A percentile compares a stretch with the other conserved stretches of the same genome.
Evolutionary conservation across 2,113 vertebrate species (phyloP).

Genomic region (Cryptomyrus ogoouensis): DNA sequence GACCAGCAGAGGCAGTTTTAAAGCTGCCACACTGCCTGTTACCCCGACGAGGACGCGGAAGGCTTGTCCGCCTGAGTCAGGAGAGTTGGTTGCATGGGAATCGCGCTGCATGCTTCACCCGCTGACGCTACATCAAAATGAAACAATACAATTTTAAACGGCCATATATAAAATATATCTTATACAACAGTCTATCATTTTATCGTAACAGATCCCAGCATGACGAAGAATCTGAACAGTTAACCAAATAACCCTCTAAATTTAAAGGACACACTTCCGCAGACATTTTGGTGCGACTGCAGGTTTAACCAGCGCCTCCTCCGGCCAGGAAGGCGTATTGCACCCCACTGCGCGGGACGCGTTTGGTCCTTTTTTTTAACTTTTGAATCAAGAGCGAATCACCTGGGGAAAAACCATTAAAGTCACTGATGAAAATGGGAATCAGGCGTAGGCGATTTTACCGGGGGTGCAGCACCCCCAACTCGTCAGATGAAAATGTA

Average conservation of each 20-base stretch:
- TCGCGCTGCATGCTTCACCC: slow-evolving; percentile 42
- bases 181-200: background rate
- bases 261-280: slow-evolving; percentile 45
- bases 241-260: background rate
- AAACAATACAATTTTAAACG: background rate
- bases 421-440: background rate
- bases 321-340: background rate
- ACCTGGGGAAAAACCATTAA: background rate
- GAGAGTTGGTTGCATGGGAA: background rate
- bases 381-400: background rate
- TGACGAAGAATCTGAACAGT: background rate
- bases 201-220: background rate
- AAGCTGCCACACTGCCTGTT: slow-evolving; percentile 84
- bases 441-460: background rate
- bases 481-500: background rate
- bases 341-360: background rate
- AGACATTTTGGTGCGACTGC: slow-evolving; percentile 35
- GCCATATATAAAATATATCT: background rate
- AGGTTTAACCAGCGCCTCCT: background rate
- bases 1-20: slow-evolving; percentile 79
- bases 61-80: slow-evolving; percentile 25
- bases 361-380: background rate
- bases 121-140: background rate
- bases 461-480: background rate
- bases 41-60: slow-evolving; percentile 74